Percentiles rank a stretch among this genome's conserved stretches.
Conservation (phyloP, 2,113 vertebrate genomes). For the Rhinoderma darwinii region DNA sequence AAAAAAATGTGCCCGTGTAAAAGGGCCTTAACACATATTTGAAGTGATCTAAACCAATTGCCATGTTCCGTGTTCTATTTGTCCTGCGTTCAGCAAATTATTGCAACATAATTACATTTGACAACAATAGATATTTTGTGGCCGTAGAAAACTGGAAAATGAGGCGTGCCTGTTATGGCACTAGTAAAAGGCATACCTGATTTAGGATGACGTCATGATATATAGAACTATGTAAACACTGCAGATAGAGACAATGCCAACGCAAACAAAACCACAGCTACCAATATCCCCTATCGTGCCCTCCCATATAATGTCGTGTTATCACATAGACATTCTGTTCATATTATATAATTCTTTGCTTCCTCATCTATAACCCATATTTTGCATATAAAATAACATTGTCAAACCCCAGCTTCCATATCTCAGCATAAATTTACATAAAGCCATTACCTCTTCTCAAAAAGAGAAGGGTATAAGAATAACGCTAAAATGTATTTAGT, state of each 20-base stretch:
- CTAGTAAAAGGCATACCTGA: neutral
- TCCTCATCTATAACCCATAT: neutral
- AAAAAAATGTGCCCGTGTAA: too few relatives aligned
- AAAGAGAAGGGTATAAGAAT: neutral
- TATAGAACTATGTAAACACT: conserved; percentile 11
- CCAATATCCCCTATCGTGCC: neutral
- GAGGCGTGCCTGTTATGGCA: too few relatives aligned
- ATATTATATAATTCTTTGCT: neutral
- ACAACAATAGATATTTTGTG: too few relatives aligned
- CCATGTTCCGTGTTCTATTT: too few relatives aligned
- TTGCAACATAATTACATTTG: too few relatives aligned
- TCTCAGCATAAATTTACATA: neutral
- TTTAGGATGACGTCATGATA: conserved; percentile 34
- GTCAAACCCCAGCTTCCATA: neutral
- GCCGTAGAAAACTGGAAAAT: too few relatives aligned
- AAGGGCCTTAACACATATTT: too few relatives aligned
- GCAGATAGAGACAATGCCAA: conserved; percentile 10
- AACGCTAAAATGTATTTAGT: neutral
- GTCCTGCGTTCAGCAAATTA: too few relatives aligned
- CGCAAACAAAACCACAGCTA: neutral
- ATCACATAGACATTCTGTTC: neutral
- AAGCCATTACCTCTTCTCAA: neutral
- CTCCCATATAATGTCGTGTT: neutral
- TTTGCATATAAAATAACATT: neutral
- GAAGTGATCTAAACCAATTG: too few relatives aligned